Base-by-base conservation (phyloP, 2,888 invertebrate genomes). In the Amphipoea oculea region DNA sequence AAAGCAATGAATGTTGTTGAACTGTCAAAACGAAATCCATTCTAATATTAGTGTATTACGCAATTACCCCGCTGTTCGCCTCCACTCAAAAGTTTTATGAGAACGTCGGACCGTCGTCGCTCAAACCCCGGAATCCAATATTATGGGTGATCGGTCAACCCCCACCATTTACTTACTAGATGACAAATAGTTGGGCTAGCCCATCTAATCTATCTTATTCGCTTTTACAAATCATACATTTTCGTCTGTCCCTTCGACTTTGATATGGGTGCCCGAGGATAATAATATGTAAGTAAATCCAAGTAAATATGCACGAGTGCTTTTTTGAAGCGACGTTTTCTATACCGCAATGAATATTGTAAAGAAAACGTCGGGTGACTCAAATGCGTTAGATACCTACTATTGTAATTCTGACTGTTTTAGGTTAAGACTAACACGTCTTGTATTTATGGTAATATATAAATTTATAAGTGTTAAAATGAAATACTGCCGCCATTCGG, bases 191-290 rank as follows among this genome's bases (percentile, higher is more conserved):
- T 82, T n/a, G 71, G 66, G 67, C 45, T n/a, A 77, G 6, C 51
- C 73, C 40, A 67, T 74, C 54, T 77, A 74, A 77, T 85, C 74
- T 71, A 77, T 85, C 85, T 77, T 87, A 85, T 85, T 77, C 67
- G 62, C 60, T 81, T 73, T 81, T 66, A 76, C 67, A 81, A 85
- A 81, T 87, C 88, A 85, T 85, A 88, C 62, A 78, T 85, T 87
- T 69, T 68, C 85, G 36, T 77, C 48, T 57, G 57, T 36, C 48
- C 40, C 40, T 68, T 71, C 23, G 63, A 69, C 73, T 76, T 67
- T 60, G 70, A 72, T 57, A 60, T 66, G 60, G 14, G 14, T 48
- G 48, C 12, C 12, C 12, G 4, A 48, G 4, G 48, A 48, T n/a
- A n/a, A n/a, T n/a, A n/a, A n/a, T 40, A 23, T n/a, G 9, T n/a